These are phyloP conservation scores for Aleiodes sp. DNA, from an alignment of 1,140 invertebrate genomes.

Conservation along the genomic window DNA sequence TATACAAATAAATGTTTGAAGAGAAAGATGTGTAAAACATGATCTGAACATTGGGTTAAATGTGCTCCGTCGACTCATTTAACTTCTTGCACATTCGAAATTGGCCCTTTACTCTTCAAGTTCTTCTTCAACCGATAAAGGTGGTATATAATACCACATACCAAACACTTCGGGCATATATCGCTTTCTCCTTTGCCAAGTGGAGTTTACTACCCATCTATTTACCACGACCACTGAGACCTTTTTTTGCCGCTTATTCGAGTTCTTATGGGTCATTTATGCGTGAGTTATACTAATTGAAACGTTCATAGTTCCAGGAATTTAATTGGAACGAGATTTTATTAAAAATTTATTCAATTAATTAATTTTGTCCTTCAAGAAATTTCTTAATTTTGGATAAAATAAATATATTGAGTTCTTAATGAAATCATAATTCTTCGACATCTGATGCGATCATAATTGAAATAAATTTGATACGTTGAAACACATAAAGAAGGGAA, in stretches of 20 bases:
- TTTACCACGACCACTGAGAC: conserved; percentile 37
- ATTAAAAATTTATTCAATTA: neutral
- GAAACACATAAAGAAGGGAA: neutral
- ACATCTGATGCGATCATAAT: no score
- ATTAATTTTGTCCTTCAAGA: neutral
- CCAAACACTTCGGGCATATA: conserved; percentile 1
- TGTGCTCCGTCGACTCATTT: neutral
- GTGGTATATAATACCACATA: neutral
- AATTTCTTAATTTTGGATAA: no score
- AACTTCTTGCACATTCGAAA: neutral
- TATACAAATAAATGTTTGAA: neutral
- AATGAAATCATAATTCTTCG: no score
- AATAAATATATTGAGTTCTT: no score
- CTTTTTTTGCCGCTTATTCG: neutral
- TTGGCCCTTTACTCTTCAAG: no score
- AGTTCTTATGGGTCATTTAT: conserved; percentile 15
- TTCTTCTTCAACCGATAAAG: no score
- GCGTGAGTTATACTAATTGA: conserved; percentile 62
- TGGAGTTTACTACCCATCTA: conserved; percentile 32
- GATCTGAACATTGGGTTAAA: neutral
- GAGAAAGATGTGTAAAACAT: neutral
- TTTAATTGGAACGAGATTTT: conserved; percentile 54
- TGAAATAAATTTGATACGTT: no score
- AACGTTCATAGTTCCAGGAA: conserved; percentile 48
- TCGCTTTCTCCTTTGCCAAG: conserved; percentile 2